phyloP scores from a whole-genome alignment of 1,140 invertebrate species.

The Philotrypesis tridentata region DNA sequence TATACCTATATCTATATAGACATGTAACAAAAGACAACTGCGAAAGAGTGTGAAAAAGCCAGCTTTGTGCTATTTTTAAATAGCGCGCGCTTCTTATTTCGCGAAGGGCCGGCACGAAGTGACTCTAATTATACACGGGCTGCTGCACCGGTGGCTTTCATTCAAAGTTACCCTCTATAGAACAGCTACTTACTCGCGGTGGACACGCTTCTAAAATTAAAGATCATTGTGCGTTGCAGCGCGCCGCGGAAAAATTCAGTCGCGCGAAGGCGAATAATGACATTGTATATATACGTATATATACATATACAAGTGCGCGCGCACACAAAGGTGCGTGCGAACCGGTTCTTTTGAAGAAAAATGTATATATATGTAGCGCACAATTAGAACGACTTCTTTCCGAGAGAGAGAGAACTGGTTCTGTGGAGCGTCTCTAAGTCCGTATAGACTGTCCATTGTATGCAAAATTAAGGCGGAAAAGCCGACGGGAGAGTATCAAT shows the following conservation, averaged over 20 bases:
- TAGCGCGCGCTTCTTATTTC: constrained; percentile 24
- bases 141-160: neutral
- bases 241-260: neutral
- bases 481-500: too few species aligned
- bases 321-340: too few species aligned
- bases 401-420: neutral
- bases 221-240: too few species aligned
- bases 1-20: too few species aligned
- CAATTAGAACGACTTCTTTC: neutral
- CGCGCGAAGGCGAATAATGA: neutral
- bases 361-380: too few species aligned
- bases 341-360: neutral
- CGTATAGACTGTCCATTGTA: neutral
- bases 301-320: too few species aligned
- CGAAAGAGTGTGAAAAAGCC: neutral
- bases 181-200: too few species aligned
- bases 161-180: neutral
- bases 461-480: neutral
- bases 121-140: constrained; percentile 25
- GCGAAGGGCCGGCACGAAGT: constrained; percentile 14
- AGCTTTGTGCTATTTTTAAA: constrained; percentile 26
- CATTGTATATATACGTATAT: neutral
- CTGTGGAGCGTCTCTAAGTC: neutral
- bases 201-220: neutral
- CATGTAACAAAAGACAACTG: neutral